phyloP scores from a whole-genome alignment of 1,140 invertebrate genomes.

The Cyphomyrmex costatus region DNA sequence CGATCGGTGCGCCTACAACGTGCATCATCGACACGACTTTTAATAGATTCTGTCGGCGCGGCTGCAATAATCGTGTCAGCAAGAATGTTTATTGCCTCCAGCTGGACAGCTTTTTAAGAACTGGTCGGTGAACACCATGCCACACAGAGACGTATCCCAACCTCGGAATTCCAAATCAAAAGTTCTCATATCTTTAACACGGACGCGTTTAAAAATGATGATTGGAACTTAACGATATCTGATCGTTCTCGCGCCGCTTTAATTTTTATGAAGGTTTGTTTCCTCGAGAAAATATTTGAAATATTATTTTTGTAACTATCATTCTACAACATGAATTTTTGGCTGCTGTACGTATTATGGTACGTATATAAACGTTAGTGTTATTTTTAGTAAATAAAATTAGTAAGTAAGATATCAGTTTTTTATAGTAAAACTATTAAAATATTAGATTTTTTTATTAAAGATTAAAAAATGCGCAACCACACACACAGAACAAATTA shows the following conservation, averaged over 20 bases:
- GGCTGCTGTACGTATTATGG: neutral
- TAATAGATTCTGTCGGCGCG: conserved; percentile 71
- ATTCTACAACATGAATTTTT: neutral
- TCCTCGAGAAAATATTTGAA: neutral
- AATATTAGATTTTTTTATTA: neutral
- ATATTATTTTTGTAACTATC: neutral
- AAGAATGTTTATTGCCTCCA: conserved; percentile 72
- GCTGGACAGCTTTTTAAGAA: conserved; percentile 71
- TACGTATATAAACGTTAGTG: neutral
- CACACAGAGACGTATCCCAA: conserved; percentile 32
- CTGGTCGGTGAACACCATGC: conserved; percentile 52
- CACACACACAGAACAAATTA: neutral
- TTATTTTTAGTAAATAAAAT: too few relatives aligned
- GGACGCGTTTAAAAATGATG: conserved; percentile 4
- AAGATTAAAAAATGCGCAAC: neutral
- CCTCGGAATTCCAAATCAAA: neutral
- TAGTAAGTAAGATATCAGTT: neutral
- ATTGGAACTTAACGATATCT: neutral
- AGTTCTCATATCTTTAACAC: conserved; percentile 12
- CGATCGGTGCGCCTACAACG: conserved; percentile 53
- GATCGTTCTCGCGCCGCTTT: neutral
- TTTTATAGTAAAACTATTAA: too few relatives aligned
- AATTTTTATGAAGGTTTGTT: neutral
- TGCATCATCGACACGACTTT: conserved; percentile 69
- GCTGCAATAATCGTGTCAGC: conserved; percentile 74